These are phyloP conservation scores for Burhinus bistriatus DNA, from an alignment of 2,113 vertebrate species.

Conservation along the genomic window DNA sequence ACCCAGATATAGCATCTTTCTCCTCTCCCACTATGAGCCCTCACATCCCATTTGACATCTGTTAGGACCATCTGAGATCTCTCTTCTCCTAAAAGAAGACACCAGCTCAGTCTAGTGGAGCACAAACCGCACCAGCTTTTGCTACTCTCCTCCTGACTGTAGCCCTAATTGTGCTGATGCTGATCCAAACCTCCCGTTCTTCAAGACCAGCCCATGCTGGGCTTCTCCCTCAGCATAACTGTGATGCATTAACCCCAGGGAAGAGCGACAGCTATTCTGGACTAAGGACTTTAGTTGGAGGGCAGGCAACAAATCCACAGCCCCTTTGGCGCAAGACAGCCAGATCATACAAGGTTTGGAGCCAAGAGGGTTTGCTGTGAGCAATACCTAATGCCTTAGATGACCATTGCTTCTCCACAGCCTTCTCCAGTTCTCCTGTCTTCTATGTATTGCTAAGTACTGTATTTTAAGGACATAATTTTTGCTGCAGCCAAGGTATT, in stretches of 20 bases:
- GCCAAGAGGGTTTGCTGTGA: background rate
- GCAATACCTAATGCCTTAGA: background rate
- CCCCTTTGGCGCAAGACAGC: background rate
- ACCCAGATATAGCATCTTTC: background rate
- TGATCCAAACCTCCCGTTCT: background rate
- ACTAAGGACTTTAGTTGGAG: background rate
- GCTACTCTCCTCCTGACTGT: background rate
- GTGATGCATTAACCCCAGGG: accelerated
- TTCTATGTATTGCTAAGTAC: background rate
- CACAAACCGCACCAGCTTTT: background rate
- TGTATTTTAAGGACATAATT: background rate
- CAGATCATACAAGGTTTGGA: background rate
- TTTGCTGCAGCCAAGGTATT: background rate
- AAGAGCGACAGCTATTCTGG: background rate
- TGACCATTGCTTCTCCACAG: background rate
- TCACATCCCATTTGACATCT: background rate
- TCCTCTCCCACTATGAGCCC: background rate
- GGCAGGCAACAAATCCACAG: background rate
- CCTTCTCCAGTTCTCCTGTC: background rate
- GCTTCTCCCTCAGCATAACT: background rate
- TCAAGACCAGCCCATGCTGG: background rate
- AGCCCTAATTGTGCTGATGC: background rate
- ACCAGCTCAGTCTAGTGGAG: background rate
- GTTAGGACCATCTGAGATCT: background rate
- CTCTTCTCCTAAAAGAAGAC: background rate